Evolutionary conservation across 2,888 invertebrate genomes (phyloP).

Genomic region (Ommatoiulus sabulosus): DNA sequence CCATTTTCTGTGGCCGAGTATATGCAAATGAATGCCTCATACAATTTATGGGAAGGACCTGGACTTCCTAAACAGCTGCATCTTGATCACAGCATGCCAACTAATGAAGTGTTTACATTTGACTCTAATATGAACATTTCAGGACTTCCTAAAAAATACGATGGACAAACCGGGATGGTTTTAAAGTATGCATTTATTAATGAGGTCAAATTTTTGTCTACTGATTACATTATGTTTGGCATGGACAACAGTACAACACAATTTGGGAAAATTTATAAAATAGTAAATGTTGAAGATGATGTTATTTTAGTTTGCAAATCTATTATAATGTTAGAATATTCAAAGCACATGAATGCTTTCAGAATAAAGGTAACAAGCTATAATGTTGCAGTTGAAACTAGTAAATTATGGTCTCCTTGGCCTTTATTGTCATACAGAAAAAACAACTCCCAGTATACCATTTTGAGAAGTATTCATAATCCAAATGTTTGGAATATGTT

Average conservation of each 20-base stretch:
- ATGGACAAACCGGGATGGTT: neutral
- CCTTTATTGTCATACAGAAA: neutral
- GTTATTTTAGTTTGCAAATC: neutral
- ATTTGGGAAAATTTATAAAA: neutral
- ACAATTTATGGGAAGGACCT: neutral
- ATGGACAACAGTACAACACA: neutral
- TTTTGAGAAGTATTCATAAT: neutral
- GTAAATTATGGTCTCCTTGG: neutral
- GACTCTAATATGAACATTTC: neutral
- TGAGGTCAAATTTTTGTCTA: neutral
- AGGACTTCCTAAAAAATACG: neutral
- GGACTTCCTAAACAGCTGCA: neutral
- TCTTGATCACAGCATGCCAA: neutral
- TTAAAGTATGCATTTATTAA: neutral
- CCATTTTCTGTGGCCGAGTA: neutral
- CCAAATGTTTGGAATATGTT: neutral
- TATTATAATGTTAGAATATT: neutral
- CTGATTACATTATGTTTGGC: slow-evolving; percentile 3
- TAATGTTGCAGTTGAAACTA: neutral
- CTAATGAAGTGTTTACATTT: neutral
- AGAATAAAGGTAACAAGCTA: neutral
- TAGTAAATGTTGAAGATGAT: neutral
- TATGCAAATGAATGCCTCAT: neutral
- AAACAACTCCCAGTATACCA: neutral
- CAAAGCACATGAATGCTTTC: neutral